These are phyloP conservation scores for Epinephelus lanceolatus DNA, from an alignment of 2,113 vertebrate species.

Conservation along the genomic window DNA sequence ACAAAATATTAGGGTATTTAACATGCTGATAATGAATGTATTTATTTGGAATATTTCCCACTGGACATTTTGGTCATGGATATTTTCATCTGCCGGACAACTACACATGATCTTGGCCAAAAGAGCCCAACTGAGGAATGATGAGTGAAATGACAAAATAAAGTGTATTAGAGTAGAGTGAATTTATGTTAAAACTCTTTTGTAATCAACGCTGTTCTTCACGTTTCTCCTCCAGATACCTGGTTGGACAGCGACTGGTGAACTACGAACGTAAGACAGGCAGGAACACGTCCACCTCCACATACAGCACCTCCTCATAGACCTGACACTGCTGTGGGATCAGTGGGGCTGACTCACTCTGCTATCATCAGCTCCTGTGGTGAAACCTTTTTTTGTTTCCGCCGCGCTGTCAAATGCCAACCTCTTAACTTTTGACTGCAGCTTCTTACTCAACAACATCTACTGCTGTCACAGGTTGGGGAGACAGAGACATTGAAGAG, in stretches of 20 bases:
- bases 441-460: conserved; percentile 6
- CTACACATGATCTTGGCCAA: too few relatives aligned
- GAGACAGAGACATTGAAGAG: conserved; percentile 22
- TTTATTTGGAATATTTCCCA: too few relatives aligned
- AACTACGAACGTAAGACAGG: conserved; percentile 94
- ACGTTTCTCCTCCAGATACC: conserved; percentile 86
- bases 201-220: background rate
- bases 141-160: background rate
- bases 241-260: conserved; percentile 96
- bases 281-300: conserved; percentile 67
- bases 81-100: too few relatives aligned
- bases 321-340: conserved; percentile 14
- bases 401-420: conserved; percentile 4
- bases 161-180: too few relatives aligned
- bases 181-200: background rate
- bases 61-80: too few relatives aligned
- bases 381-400: conserved; percentile 24
- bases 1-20: too few relatives aligned
- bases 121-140: too few relatives aligned
- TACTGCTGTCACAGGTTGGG: conserved; percentile 1
- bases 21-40: too few relatives aligned
- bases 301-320: conserved; percentile 59
- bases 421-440: conserved; percentile 20
- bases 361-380: background rate
- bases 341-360: conserved; percentile 6